Percentiles rank a stretch among this genome's conserved stretches.
Conservation (phyloP, 2,888 invertebrate genomes). For the Tetragnatha montana region DNA sequence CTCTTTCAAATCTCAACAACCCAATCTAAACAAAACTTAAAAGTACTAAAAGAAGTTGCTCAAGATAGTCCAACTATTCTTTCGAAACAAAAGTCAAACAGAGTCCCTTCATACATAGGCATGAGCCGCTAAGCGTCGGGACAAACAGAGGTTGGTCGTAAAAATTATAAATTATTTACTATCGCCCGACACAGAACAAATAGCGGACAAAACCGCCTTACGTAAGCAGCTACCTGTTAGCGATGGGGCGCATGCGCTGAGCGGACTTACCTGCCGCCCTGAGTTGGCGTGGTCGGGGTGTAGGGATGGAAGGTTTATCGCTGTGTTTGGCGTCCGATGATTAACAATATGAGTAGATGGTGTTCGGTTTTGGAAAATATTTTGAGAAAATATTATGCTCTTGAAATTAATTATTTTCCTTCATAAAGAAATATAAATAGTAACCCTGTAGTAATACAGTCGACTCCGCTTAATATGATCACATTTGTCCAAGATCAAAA, state of each 20-base stretch:
- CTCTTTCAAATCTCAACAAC: too few species aligned
- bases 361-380: too few species aligned
- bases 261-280: constrained; percentile 1
- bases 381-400: too few species aligned
- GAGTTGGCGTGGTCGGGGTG: neutral
- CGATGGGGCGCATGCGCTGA: neutral
- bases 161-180: constrained; percentile 37
- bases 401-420: too few species aligned
- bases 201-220: constrained; percentile 8
- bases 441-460: too few species aligned
- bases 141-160: neutral
- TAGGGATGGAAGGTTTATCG: constrained; percentile 1
- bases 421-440: too few species aligned
- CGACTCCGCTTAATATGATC: too few species aligned
- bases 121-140: neutral
- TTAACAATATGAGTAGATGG: too few species aligned
- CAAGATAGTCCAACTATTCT: neutral
- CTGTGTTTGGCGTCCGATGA: neutral
- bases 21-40: neutral
- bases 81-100: neutral
- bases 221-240: constrained; percentile 33
- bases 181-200: constrained; percentile 8
- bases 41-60: neutral
- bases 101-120: neutral
- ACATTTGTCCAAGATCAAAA: too few species aligned